Conservation (phyloP, 2,113 vertebrate species). For the Pagrus major region DNA sequence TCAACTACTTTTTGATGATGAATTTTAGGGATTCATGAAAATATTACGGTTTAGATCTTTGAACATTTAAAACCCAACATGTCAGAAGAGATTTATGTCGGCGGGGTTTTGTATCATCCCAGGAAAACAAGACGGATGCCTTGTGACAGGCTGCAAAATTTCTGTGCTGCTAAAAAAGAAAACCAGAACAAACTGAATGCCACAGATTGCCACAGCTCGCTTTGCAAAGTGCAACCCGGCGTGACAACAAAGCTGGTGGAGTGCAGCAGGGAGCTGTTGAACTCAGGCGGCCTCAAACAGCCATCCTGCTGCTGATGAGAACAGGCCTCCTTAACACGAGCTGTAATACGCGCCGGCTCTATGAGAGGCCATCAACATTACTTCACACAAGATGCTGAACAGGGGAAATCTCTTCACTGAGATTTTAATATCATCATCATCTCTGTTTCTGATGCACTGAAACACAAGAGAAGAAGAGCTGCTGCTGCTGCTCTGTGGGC, state of each 20-base stretch:
- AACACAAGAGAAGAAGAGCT: background rate
- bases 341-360: background rate
- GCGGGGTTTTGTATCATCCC: background rate
- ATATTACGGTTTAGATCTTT: background rate
- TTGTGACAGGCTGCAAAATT: background rate
- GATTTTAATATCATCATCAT: background rate
- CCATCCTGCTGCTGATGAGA: conserved; percentile 2
- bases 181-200: background rate
- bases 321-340: background rate
- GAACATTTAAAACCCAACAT: background rate
- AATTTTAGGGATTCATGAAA: too few species aligned
- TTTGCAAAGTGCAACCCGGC: background rate
- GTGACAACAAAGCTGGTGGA: background rate
- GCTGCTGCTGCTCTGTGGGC: background rate
- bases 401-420: background rate
- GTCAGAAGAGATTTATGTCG: background rate
- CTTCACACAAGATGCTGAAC: background rate
- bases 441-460: background rate
- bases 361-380: background rate
- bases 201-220: background rate
- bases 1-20: background rate
- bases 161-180: background rate
- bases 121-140: background rate
- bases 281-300: background rate
- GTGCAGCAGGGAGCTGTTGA: background rate